These are phyloP conservation scores for Typhlichthys eigenmanni DNA, from an alignment of 2,797 vertebrate genomes.

Conservation along the genomic window DNA sequence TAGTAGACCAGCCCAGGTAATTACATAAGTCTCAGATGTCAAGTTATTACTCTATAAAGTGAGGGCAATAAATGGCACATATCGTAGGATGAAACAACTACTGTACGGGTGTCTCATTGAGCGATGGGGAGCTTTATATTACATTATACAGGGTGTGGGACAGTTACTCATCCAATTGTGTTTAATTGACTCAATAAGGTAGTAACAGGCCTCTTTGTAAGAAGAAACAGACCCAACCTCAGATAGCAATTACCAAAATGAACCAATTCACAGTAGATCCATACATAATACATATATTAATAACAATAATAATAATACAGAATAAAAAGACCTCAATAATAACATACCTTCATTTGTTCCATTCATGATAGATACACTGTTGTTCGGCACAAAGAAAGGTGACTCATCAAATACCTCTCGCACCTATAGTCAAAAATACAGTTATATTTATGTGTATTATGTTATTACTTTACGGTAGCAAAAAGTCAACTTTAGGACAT, in stretches of 20 bases:
- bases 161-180: conserved; percentile 47
- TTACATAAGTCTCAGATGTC: conserved; percentile 67
- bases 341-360: conserved; percentile 91
- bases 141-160: conserved; percentile 67
- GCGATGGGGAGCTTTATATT: conserved; percentile 59
- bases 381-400: conserved; percentile 90
- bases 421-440: conserved; percentile 76
- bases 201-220: conserved; percentile 53
- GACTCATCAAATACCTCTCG: conserved; percentile 88
- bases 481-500: not conserved
- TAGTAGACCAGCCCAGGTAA: conserved; percentile 63
- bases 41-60: conserved; percentile 69
- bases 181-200: conserved; percentile 56
- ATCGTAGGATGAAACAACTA: conserved; percentile 58
- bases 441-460: conserved; percentile 8
- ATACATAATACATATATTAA: not conserved
- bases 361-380: conserved; percentile 94
- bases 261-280: not conserved
- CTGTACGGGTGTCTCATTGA: conserved; percentile 59
- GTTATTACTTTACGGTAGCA: not conserved
- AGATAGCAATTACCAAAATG: conserved; percentile 3
- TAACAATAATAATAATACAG: not conserved
- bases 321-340: not conserved
- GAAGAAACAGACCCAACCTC: conserved; percentile 18
- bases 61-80: conserved; percentile 60